Conservation (phyloP, 1,140 invertebrate species). For the Bombus pyrosoma region DNA sequence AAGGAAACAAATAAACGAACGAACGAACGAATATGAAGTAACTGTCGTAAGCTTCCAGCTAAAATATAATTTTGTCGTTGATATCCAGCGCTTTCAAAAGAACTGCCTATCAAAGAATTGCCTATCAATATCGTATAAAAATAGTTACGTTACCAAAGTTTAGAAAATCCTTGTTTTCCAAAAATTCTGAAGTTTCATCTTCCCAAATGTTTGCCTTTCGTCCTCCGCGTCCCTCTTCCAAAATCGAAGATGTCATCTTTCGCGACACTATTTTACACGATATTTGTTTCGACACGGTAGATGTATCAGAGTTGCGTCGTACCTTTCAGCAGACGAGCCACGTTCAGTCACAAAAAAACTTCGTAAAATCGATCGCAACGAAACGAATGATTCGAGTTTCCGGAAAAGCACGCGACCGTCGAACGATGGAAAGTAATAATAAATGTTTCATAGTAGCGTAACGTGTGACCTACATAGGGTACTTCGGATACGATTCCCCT, state of each 20-base stretch:
- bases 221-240: background rate
- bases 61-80: too few species aligned
- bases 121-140: too few species aligned
- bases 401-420: background rate
- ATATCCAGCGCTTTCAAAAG: too few species aligned
- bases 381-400: background rate
- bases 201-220: background rate
- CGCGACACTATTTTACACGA: background rate
- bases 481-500: background rate
- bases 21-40: too few species aligned
- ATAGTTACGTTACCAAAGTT: too few species aligned
- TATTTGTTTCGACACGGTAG: background rate
- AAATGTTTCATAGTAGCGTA: slow-evolving; percentile 12
- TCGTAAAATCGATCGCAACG: background rate
- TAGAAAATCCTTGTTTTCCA: background rate
- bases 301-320: background rate
- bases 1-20: too few species aligned
- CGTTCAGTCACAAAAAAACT: background rate
- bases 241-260: background rate
- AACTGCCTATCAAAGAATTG: too few species aligned
- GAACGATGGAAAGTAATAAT: slow-evolving; percentile 26
- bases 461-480: background rate
- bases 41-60: too few species aligned
- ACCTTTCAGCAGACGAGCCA: background rate
- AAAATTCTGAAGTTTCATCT: background rate